These are phyloP conservation scores for Lamprologus sp. DNA, from an alignment of 2,113 vertebrate species.

Conservation along the genomic window DNA sequence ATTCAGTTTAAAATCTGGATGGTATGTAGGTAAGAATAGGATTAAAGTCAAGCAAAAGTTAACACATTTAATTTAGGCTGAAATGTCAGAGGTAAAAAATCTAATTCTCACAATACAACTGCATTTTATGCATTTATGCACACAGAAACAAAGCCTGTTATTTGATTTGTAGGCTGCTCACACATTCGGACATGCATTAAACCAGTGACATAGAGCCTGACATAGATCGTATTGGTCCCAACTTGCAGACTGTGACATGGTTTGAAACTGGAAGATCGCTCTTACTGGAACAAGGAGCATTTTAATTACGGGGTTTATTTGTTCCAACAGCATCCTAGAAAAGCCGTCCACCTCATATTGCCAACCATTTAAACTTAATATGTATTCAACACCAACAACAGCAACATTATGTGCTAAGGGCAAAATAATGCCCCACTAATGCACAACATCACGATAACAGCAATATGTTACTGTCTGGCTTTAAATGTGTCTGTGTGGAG, in stretches of 20 bases:
- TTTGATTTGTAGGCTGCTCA: not conserved
- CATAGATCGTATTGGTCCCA: not conserved
- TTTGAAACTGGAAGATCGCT: not conserved
- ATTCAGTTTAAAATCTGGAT: not conserved
- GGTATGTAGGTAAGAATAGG: not conserved
- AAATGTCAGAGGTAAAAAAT: not conserved
- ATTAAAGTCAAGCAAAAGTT: not conserved
- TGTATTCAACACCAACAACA: conserved; percentile 29
- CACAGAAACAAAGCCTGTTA: not conserved
- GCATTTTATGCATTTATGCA: not conserved
- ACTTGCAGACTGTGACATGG: not conserved
- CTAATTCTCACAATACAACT: rapidly evolving
- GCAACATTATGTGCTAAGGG: conserved; percentile 28
- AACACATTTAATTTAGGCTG: not conserved
- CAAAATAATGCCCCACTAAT: conserved; percentile 38
- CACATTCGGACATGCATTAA: not conserved
- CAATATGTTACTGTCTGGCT: conserved; percentile 22
- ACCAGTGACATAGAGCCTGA: not conserved
- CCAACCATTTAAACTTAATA: not conserved
- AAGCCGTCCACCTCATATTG: not conserved
- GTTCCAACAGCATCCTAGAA: not conserved
- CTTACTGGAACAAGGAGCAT: not conserved
- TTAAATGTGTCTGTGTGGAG: conserved; percentile 20
- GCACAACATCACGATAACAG: conserved; percentile 14
- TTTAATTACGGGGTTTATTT: not conserved